Evolutionary conservation across 64 coral and sea anemone genomes (phyloP).

Genomic region (Cladopsammia gracilis): DNA sequence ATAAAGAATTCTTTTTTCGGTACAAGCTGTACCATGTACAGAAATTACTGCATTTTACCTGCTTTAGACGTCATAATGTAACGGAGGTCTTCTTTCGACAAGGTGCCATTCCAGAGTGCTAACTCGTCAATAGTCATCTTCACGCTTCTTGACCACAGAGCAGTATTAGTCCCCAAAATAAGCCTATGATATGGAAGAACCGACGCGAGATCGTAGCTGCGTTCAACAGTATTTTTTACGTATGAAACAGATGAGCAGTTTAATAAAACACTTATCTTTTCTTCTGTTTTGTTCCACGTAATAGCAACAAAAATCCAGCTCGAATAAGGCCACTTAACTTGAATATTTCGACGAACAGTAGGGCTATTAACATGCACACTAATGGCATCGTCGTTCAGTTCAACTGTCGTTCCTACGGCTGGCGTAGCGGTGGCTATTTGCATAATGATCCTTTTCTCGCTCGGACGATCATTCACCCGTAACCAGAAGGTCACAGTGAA

Average conservation of each 20-base stretch:
- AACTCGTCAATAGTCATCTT: slow-evolving; percentile 89
- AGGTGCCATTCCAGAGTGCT: slow-evolving; percentile 76
- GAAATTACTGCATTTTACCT: slow-evolving; percentile 59
- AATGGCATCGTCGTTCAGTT: slow-evolving; percentile 2
- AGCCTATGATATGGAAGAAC: slow-evolving; percentile 57
- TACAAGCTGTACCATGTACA: too few relatives aligned
- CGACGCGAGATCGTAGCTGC: neutral
- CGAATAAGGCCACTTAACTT: slow-evolving; percentile 32
- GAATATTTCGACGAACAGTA: slow-evolving; percentile 17
- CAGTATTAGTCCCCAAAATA: slow-evolving; percentile 73
- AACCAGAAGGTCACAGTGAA: slow-evolving; percentile 95
- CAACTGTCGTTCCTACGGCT: slow-evolving; percentile 80
- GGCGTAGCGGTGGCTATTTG: slow-evolving; percentile 56
- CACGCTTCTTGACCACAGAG: slow-evolving; percentile 38
- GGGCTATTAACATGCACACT: slow-evolving; percentile 73
- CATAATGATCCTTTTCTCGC: slow-evolving; percentile 44
- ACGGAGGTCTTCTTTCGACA: slow-evolving; percentile 57
- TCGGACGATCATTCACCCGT: slow-evolving; percentile 20
- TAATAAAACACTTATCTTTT: slow-evolving; percentile 63
- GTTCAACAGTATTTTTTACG: neutral
- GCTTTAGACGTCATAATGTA: slow-evolving; percentile 76
- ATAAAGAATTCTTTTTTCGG: too few relatives aligned
- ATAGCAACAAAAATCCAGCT: slow-evolving; percentile 80
- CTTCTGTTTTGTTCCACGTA: slow-evolving; percentile 80
- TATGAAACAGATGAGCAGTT: slow-evolving; percentile 47